Percentiles rank a stretch among this genome's conserved stretches.
phyloP scores from a whole-genome alignment of 2,113 vertebrate species.

The Mastomys coucha region DNA sequence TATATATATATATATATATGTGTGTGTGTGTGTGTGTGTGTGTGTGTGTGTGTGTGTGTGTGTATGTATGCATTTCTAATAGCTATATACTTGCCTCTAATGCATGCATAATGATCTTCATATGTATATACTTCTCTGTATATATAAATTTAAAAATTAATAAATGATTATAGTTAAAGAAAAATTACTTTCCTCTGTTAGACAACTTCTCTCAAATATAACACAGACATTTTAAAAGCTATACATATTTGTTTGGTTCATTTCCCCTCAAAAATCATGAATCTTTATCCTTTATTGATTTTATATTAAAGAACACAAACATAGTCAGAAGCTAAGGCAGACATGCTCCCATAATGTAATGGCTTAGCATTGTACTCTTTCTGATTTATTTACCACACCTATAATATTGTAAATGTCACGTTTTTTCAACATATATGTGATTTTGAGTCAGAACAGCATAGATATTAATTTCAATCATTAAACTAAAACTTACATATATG shows the following conservation, averaged over 20 bases:
- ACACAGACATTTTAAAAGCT: background rate
- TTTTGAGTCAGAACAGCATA: background rate
- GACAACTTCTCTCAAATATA: background rate
- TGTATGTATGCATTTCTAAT: too few relatives aligned
- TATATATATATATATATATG: too few relatives aligned
- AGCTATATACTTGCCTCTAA: too few relatives aligned
- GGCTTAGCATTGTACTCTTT: background rate
- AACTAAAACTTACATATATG: background rate
- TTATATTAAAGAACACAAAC: background rate
- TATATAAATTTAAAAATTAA: background rate
- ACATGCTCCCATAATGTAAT: background rate
- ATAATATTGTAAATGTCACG: background rate
- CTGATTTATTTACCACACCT: background rate
- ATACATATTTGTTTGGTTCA: background rate
- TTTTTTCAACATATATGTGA: background rate
- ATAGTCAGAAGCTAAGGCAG: background rate
- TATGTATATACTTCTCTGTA: background rate
- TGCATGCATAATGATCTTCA: background rate
- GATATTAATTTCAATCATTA: conserved; percentile 21
- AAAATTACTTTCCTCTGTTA: background rate
- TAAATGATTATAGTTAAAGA: background rate
- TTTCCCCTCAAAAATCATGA: background rate
- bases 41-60: background rate
- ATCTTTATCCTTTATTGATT: background rate
- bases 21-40: too few relatives aligned